Base-by-base conservation (phyloP, 1,140 invertebrate genomes). In the Hylyphantes graminicola region DNA sequence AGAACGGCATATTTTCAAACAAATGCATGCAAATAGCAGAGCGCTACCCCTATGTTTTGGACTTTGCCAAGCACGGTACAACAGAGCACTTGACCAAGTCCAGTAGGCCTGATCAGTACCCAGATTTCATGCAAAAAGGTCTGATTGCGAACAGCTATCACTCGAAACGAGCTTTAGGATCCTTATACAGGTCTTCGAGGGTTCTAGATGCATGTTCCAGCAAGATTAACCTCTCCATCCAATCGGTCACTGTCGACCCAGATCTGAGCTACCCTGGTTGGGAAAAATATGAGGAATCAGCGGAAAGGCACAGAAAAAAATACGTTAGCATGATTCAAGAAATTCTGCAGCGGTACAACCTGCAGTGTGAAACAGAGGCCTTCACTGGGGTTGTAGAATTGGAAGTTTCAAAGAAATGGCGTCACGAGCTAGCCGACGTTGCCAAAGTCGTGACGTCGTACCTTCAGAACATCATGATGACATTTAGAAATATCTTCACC, bases 31-130 rank as follows among this genome's bases (percentile, higher is more conserved):
- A 72, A 19, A 79, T 89, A 50, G 88, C 88, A 17, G 65, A 85
- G 15, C 87, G 87, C 51, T 86, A 89, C 63, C 78, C 75, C 9
- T 85, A 87, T 72, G 87, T 87, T 17, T 75, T 89, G 13, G 88
- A 89, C 72, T 89, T 88, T 86, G 87, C 87, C 11, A 89, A 89
- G 51, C 88, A 87, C 17, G 88, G 88, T 10, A 77, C 72, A n/a
- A 78, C 63, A 17, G 17, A 86, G 12, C 84, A 86, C 19, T 74
- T 80, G 61, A 86, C 17, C 9, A 78, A 68, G 19, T 61, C 85
- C 11, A 87, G 88, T 51, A 77, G 86, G 51, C 86, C 86, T 19
- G 74, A 86, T n/a, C 59, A 84, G 12, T 85, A 87, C 17, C 88
- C 88, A 21, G 89, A 89, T 79, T 89, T 87, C 65, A 88, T 88